Conservation (phyloP, 2,888 invertebrate genomes). For the Stegophylla sp. region DNA sequence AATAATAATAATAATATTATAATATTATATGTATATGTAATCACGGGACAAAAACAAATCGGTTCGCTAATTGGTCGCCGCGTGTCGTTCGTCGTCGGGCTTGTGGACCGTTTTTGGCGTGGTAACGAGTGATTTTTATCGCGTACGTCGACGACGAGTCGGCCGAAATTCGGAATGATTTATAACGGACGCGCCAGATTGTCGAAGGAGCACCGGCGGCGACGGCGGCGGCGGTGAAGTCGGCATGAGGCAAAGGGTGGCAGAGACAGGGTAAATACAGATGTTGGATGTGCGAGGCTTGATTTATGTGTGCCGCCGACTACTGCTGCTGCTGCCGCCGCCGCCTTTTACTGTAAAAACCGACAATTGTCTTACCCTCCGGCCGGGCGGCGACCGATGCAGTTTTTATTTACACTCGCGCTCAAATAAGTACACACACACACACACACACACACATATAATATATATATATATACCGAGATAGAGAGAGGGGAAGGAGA, state of each 20-base stretch:
- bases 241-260: not conserved
- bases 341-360: constrained; percentile 47
- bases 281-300: constrained; percentile 54
- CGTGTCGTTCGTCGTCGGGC: not conserved
- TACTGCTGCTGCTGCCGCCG: constrained; percentile 1
- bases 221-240: not conserved
- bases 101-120: not conserved
- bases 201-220: constrained; percentile 1
- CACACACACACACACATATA: too few relatives aligned
- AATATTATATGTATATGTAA: not conserved
- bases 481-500: not conserved
- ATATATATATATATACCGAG: not conserved
- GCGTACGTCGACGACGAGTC: not conserved
- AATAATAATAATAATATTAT: too few relatives aligned
- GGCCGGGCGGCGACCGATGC: constrained; percentile 10
- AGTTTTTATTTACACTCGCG: constrained; percentile 46
- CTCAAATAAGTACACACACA: too few relatives aligned
- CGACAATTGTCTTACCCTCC: constrained; percentile 49
- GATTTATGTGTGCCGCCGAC: constrained; percentile 53
- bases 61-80: constrained; percentile 33
- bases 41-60: constrained; percentile 29
- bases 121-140: constrained; percentile 34
- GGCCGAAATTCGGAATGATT: constrained; percentile 52
- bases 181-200: constrained; percentile 55
- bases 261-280: constrained; percentile 49